Base-by-base conservation (phyloP, 2,113 vertebrate species). In the Esox niger region DNA sequence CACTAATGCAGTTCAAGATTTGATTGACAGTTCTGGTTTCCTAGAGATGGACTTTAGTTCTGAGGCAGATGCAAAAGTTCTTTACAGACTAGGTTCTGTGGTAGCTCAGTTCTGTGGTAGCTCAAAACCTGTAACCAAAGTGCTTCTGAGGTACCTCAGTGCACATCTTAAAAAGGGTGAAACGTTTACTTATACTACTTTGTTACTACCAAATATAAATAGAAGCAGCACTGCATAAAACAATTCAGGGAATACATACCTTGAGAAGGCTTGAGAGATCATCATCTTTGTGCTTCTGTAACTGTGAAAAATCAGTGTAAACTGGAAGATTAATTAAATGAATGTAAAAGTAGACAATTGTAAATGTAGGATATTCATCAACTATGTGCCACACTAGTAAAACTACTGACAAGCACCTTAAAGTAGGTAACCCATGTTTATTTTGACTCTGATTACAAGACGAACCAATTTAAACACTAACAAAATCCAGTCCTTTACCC, bases 231-330 rank as follows among this genome's bases (percentile, higher is more conserved):
- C n/a, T 2, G 21, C 47, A 52, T 21, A 23, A 17, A 52, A 17
- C 20, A 21, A 23, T n/a, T 3, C 38, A 15, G 5, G 17, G 38
- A 32, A 4, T 61, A 64, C 89, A 74, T 88, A 99, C 97, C 95
- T 91, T 95, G 59, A 96, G 95, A 84, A 99, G 92, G 77, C 95
- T 97, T 62, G 97, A 98, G 17, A 99, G 95, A 85, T 99, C 96
- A 54, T 99, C 97, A 88, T 98, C 96, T 86, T 95, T 98, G 88
- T 98, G 95, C 73, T 95, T 96, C 85, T 99, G 96, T 74, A 99
- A 92, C 96, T 99, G 86, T 33, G 31, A 52, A 59, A 30, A 13
- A 56, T 23, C 31, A 54, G 73, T 5, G 6, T 55, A 66, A 58
- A 13, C 20, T 20, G 29, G 29, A 6, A 6, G 15, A 58, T 30